Evolutionary conservation across 1,140 invertebrate species (phyloP).

Genomic region (Aphaenogaster ashmeadi): DNA sequence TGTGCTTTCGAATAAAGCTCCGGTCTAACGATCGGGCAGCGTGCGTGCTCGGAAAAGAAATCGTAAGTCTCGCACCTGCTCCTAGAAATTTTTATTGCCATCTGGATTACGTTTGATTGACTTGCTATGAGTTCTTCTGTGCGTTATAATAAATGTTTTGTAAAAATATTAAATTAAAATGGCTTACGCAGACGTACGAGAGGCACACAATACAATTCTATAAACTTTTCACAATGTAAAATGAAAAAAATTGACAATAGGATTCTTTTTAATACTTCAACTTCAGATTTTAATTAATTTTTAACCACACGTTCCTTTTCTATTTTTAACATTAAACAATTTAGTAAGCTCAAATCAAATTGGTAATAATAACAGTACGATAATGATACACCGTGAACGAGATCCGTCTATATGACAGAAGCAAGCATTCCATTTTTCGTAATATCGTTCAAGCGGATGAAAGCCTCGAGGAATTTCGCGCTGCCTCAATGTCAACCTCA

Average conservation of each 20-base stretch:
- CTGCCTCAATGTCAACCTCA: slow-evolving; percentile 49
- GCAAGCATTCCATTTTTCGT: slow-evolving; percentile 32
- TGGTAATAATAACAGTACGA: neutral
- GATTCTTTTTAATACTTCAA: neutral
- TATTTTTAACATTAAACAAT: neutral
- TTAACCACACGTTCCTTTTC: no score
- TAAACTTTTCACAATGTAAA: neutral
- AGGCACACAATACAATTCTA: neutral
- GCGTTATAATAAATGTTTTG: neutral
- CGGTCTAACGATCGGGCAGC: slow-evolving; percentile 51
- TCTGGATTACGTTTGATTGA: slow-evolving; percentile 46
- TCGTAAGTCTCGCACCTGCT: slow-evolving; percentile 43
- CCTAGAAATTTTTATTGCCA: slow-evolving; percentile 46
- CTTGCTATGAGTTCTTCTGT: slow-evolving; percentile 6
- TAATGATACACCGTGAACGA: neutral
- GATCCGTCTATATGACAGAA: neutral
- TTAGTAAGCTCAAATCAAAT: neutral
- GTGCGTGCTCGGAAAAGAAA: slow-evolving; percentile 62
- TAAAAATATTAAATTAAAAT: slow-evolving; percentile 10
- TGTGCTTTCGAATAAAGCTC: slow-evolving; percentile 66
- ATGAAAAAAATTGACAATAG: neutral
- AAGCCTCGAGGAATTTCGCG: slow-evolving; percentile 36
- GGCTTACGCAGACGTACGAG: neutral
- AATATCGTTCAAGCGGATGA: slow-evolving; percentile 38
- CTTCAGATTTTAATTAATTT: slow-evolving; percentile 7